phyloP scores from a whole-genome alignment of 2,113 vertebrate species.

The Charina bottae region DNA sequence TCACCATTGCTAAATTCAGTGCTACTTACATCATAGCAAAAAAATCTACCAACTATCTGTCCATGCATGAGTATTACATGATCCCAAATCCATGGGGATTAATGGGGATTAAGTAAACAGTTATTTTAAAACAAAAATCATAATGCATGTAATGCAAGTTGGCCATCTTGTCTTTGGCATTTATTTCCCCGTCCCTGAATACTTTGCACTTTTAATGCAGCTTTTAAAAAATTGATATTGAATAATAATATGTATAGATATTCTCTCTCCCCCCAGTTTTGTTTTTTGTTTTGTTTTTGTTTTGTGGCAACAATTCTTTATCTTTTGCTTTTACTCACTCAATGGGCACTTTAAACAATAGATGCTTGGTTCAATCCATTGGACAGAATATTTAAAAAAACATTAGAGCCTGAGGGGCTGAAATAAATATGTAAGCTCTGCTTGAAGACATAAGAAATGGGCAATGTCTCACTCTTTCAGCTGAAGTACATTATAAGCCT shows the following conservation, averaged over 20 bases:
- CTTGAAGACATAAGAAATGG: conserved; percentile 52
- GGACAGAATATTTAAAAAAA: conserved; percentile 69
- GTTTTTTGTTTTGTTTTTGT: neutral
- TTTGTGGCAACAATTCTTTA: conserved; percentile 60
- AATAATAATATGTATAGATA: neutral
- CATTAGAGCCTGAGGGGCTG: conserved; percentile 55
- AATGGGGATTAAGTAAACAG: neutral
- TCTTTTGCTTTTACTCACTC: conserved; percentile 66
- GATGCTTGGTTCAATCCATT: conserved; percentile 61
- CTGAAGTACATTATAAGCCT: conserved; percentile 51
- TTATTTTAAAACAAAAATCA: neutral
- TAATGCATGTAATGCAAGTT: neutral
- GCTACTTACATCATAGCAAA: neutral
- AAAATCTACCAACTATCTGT: neutral
- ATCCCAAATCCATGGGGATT: neutral
- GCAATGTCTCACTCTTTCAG: conserved; percentile 55
- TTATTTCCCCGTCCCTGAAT: conserved; percentile 4
- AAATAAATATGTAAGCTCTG: conserved; percentile 55
- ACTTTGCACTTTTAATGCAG: conserved; percentile 21
- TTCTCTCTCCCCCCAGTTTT: neutral
- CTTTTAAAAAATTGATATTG: no score
- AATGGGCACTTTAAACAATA: conserved; percentile 60
- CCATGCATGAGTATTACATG: neutral
- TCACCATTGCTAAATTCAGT: neutral
- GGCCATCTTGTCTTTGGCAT: neutral